phyloP scores from a whole-genome alignment of 2,888 invertebrate species.

The Athalia circularis region DNA sequence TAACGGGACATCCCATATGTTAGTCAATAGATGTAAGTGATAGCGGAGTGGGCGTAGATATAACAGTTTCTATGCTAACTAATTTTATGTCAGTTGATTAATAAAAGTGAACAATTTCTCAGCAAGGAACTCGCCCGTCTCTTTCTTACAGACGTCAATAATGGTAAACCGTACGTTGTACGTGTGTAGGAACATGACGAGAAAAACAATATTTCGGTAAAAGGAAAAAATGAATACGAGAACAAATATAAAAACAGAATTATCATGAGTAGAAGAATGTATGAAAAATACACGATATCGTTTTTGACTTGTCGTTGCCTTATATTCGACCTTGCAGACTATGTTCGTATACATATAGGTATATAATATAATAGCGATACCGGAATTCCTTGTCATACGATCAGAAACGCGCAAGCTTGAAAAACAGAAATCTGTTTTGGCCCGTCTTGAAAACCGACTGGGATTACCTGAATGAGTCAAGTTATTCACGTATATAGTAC shows the following conservation, averaged over 20 bases:
- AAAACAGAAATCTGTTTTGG: constrained; percentile 33
- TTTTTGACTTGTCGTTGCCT: neutral
- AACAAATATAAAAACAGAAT: neutral
- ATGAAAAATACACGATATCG: neutral
- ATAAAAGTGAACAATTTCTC: neutral
- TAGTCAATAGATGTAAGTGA: neutral
- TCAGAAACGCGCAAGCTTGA: constrained; percentile 11
- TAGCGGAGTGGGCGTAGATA: constrained; percentile 1
- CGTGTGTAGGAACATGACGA: no score
- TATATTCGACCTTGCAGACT: neutral
- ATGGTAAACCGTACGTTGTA: neutral
- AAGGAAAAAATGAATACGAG: no score
- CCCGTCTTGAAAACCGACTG: constrained; percentile 18
- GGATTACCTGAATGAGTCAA: constrained; percentile 43
- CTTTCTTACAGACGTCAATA: neutral
- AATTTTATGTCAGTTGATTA: constrained; percentile 14
- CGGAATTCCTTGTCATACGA: constrained; percentile 29
- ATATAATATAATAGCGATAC: neutral
- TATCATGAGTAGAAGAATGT: no score
- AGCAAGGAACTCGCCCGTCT: neutral
- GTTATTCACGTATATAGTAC: constrained; percentile 16
- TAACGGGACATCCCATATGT: neutral
- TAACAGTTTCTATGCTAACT: constrained; percentile 3
- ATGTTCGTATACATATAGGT: neutral
- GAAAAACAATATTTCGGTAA: no score